A percentile compares a stretch with the other conserved stretches of the same genome.
Conservation (phyloP, 1,140 invertebrate species). For the Choristoneura fumiferana region DNA sequence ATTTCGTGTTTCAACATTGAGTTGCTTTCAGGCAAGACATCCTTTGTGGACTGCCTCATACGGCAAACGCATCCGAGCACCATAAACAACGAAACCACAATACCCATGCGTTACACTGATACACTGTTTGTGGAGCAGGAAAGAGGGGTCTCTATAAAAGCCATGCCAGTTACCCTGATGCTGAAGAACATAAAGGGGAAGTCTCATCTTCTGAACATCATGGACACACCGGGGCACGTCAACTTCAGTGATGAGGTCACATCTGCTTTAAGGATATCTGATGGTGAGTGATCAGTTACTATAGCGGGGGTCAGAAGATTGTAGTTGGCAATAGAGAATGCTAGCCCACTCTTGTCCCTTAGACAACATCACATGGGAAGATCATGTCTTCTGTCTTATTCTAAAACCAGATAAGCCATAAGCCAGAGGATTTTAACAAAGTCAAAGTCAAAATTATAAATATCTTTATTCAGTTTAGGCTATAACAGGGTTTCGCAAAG, state of each 20-base stretch:
- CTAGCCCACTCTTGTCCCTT: no score
- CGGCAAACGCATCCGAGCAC: conserved; percentile 97
- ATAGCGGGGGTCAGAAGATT: no score
- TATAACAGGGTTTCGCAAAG: no score
- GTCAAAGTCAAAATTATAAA: no score
- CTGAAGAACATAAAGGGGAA: conserved; percentile 96
- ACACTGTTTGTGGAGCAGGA: conserved; percentile 99
- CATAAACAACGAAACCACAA: conserved; percentile 79
- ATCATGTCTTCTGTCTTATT: no score
- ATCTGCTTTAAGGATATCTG: conserved; percentile 96
- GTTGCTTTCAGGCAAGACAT: conserved; percentile 87
- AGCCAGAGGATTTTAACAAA: no score
- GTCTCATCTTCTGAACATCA: conserved; percentile 96
- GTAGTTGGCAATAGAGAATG: no score
- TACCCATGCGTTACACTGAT: conserved; percentile 94
- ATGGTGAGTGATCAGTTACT: conserved; percentile 88
- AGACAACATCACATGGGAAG: no score
- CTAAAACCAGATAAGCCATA: no score
- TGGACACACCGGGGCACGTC: conserved; percentile 99
- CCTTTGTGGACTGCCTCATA: conserved; percentile 97
- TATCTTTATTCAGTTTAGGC: no score
- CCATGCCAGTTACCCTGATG: conserved; percentile 96
- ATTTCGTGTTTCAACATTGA: no score
- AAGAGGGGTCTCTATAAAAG: conserved; percentile 98
- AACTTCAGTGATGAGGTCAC: conserved; percentile 99